These are phyloP conservation scores for Nasonovia ribisnigri DNA, from an alignment of 2,888 invertebrate genomes.

Conservation along the genomic window DNA sequence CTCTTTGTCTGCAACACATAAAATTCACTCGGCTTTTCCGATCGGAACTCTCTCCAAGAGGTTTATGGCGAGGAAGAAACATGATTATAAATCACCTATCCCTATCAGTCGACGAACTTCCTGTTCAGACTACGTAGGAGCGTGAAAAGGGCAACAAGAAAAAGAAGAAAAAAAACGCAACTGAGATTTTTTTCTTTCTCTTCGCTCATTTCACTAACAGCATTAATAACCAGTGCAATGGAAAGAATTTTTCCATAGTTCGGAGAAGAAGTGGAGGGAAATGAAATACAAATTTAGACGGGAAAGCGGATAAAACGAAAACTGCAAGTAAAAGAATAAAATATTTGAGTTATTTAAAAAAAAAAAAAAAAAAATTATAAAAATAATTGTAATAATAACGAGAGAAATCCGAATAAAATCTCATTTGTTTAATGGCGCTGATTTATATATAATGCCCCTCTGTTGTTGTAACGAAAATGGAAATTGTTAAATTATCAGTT, in stretches of 20 bases:
- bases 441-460: conserved; percentile 49
- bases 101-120: conserved; percentile 61
- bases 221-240: conserved; percentile 47
- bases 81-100: conserved; percentile 64
- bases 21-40: conserved; percentile 56
- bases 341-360: conserved; percentile 30
- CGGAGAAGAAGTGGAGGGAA: neutral
- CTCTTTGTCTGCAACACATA: conserved; percentile 39
- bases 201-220: conserved; percentile 22
- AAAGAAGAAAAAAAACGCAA: conserved; percentile 7
- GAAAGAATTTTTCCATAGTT: conserved; percentile 19
- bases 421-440: conserved; percentile 43
- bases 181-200: conserved; percentile 13
- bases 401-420: conserved; percentile 20
- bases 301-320: neutral
- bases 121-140: conserved; percentile 26
- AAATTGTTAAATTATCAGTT: conserved; percentile 50
- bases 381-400: conserved; percentile 36
- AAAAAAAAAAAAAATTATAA: neutral
- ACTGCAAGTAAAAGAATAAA: conserved; percentile 13
- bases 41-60: conserved; percentile 60
- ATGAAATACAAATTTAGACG: conserved; percentile 10
- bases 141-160: conserved; percentile 44
- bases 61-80: conserved; percentile 58
- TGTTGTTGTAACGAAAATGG: neutral